Evolutionary conservation across 2,888 invertebrate species (phyloP).

Genomic region (Drosophila infuscata): DNA sequence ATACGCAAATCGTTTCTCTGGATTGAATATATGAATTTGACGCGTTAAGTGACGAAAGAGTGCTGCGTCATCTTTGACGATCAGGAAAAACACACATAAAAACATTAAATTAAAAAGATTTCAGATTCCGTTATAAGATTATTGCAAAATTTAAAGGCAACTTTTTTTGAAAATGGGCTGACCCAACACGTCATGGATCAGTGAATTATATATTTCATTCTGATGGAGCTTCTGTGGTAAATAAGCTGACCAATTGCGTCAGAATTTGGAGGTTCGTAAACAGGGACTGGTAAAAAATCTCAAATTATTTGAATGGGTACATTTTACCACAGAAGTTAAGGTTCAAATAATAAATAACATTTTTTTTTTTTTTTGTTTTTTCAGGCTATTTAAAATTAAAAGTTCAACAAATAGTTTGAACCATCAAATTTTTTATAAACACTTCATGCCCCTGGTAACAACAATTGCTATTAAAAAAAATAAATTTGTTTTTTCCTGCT

Average conservation of each 20-base stretch:
- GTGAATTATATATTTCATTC: neutral
- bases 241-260: conserved; percentile 19
- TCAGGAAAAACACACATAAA: neutral
- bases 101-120: neutral
- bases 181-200: neutral
- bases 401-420: conserved; percentile 29
- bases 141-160: conserved; percentile 13
- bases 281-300: neutral
- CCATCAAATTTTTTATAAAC: conserved; percentile 21
- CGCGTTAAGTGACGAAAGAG: neutral
- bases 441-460: conserved; percentile 40
- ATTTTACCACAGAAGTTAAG: neutral
- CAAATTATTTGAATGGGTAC: neutral
- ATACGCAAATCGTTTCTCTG: conserved; percentile 14
- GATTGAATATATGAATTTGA: conserved; percentile 7
- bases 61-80: conserved; percentile 17
- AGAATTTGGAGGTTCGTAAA: neutral
- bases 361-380: neutral
- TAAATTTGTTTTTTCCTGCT: conserved; percentile 42
- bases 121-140: conserved; percentile 11
- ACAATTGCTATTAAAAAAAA: conserved; percentile 15
- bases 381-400: conserved; percentile 4
- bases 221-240: conserved; percentile 1
- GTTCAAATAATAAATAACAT: neutral
- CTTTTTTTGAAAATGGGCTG: neutral